A percentile compares a stretch with the other conserved stretches of the same genome.
These are phyloP conservation scores for Brachionus calyciflorus DNA, from an alignment of 1,140 invertebrate species.

Conservation along the genomic window DNA sequence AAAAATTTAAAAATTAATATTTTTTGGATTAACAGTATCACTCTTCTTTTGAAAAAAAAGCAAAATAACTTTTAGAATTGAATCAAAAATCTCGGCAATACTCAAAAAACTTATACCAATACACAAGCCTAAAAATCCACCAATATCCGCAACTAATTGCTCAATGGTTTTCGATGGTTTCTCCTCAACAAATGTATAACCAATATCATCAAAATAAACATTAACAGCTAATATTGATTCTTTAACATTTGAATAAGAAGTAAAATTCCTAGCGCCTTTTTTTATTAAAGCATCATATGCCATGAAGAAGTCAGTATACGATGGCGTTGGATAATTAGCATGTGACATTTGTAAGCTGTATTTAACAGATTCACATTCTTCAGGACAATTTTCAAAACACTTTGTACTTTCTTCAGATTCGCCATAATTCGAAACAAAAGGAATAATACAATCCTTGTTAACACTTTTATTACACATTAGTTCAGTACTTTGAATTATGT, in stretches of 20 bases:
- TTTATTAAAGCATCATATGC: background rate
- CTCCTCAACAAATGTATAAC: background rate
- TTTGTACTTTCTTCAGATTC: background rate
- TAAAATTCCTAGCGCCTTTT: background rate
- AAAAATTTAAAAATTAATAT: too few species aligned
- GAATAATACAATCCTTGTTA: background rate
- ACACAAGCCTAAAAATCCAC: conserved; percentile 35
- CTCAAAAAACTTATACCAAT: conserved; percentile 31
- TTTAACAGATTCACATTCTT: background rate
- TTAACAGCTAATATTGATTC: conserved; percentile 2
- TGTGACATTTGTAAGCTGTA: background rate
- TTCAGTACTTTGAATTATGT: background rate
- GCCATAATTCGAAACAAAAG: background rate
- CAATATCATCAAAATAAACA: conserved; percentile 34
- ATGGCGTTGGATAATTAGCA: background rate
- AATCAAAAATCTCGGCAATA: conserved; percentile 27
- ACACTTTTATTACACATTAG: background rate
- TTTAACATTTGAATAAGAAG: background rate
- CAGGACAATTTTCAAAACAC: background rate
- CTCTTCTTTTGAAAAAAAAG: background rate
- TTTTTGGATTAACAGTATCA: too few species aligned
- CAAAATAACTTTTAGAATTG: background rate
- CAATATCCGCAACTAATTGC: conserved; percentile 19
- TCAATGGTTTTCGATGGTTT: background rate
- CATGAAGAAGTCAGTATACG: background rate